Percentiles rank a stretch among this genome's conserved stretches.
These are phyloP conservation scores for Varroa destructor DNA, from an alignment of 1,140 invertebrate genomes.

Conservation along the genomic window DNA sequence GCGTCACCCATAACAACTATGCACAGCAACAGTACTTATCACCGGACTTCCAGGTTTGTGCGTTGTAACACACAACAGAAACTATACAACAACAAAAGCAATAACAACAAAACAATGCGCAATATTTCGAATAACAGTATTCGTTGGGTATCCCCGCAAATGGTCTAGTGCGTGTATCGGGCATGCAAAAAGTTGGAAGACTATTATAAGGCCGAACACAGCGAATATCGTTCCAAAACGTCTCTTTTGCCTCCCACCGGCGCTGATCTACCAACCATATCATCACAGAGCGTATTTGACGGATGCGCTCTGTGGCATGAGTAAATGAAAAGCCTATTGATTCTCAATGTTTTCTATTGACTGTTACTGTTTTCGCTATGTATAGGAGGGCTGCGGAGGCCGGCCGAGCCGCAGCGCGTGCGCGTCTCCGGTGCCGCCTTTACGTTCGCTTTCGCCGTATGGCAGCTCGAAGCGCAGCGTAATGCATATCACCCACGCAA, in stretches of 20 bases:
- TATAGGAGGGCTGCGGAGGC: conserved; percentile 27
- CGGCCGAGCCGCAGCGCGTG: conserved; percentile 33
- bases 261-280: no score
- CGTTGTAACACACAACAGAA: conserved; percentile 24
- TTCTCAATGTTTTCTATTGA: no score
- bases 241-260: no score
- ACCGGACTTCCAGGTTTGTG: conserved; percentile 32
- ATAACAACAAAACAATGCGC: conserved; percentile 24
- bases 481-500: conserved; percentile 34
- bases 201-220: no score
- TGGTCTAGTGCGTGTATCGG: neutral
- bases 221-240: no score
- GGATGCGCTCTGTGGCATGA: no score
- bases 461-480: conserved; percentile 32
- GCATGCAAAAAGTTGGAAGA: neutral
- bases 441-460: conserved; percentile 31
- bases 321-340: no score
- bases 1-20: conserved; percentile 27
- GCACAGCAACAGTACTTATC: conserved; percentile 28
- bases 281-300: no score
- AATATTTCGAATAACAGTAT: neutral
- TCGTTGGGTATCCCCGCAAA: neutral
- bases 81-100: conserved; percentile 33
- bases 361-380: conserved; percentile 26
- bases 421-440: conserved; percentile 32